These are phyloP conservation scores for Eurytoma adleriae DNA, from an alignment of 2,888 invertebrate genomes.

Conservation along the genomic window DNA sequence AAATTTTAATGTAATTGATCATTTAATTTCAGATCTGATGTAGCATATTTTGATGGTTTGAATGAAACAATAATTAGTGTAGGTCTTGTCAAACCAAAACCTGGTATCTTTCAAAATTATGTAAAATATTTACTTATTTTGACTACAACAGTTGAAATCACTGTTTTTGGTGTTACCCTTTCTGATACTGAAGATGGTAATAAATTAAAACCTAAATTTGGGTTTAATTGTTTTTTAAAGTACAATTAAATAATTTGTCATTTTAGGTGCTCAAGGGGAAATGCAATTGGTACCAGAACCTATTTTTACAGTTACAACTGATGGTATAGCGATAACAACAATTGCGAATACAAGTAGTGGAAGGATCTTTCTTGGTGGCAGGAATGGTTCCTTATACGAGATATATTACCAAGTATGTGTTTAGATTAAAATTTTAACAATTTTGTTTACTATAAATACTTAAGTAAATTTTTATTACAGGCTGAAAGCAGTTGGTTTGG, in stretches of 20 bases:
- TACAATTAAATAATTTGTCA: conserved; percentile 10
- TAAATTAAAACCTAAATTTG: conserved; percentile 13
- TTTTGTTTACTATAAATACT: conserved; percentile 8
- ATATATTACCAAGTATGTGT: conserved; percentile 90
- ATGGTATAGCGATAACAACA: conserved; percentile 89
- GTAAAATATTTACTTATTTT: conserved; percentile 94
- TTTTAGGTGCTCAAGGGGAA: conserved; percentile 80
- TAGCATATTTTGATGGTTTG: conserved; percentile 97
- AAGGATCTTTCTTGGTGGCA: conserved; percentile 95
- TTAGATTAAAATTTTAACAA: conserved; percentile 71
- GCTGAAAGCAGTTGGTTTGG: conserved; percentile 95
- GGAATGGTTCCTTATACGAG: conserved; percentile 96
- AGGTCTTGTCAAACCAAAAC: conserved; percentile 91
- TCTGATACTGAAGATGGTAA: conserved; percentile 71
- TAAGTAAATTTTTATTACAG: conserved; percentile 72
- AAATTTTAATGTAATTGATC: conserved; percentile 15
- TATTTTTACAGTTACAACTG: conserved; percentile 94
- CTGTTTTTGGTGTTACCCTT: conserved; percentile 86
- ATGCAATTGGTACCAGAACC: conserved; percentile 96
- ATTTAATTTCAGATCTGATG: conserved; percentile 83
- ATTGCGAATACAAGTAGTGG: conserved; percentile 90
- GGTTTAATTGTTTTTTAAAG: neutral
- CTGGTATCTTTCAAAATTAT: conserved; percentile 91
- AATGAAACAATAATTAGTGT: conserved; percentile 96
- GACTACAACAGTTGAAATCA: conserved; percentile 96